phyloP scores from a whole-genome alignment of 2,888 invertebrate species.

The Neoaliturus tenellus region DNA sequence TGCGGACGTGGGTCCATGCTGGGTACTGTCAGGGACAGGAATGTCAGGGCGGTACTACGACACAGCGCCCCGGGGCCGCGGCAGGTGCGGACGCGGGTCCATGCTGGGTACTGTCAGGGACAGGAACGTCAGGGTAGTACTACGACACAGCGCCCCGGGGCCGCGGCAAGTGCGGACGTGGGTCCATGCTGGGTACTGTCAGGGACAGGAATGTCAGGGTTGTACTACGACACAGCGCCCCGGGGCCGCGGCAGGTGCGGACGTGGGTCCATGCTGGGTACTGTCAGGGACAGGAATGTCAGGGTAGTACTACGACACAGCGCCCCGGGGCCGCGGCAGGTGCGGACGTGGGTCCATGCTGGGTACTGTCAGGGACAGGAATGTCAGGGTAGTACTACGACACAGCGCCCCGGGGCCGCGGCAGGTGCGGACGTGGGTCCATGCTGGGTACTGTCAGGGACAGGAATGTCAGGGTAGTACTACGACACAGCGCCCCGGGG shows the following conservation, averaged over 20 bases:
- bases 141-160: neutral
- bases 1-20: neutral
- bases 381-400: neutral
- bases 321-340: neutral
- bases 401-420: neutral
- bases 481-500: neutral
- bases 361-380: slow-evolving; percentile 14
- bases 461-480: neutral
- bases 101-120: slow-evolving; percentile 10
- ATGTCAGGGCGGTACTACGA: neutral
- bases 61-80: neutral
- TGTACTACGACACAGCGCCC: neutral
- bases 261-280: slow-evolving; percentile 16
- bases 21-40: slow-evolving; percentile 14
- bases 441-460: slow-evolving; percentile 10
- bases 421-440: slow-evolving; percentile 5
- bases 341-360: neutral
- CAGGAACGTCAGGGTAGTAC: neutral
- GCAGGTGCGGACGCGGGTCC: slow-evolving; percentile 9
- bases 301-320: neutral
- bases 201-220: neutral
- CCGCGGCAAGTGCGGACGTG: neutral
- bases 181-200: slow-evolving; percentile 19
- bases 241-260: neutral
- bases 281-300: neutral